Evolutionary conservation across 2,888 invertebrate genomes (phyloP), one percentile per base, ranked within the genome.

Genomic region (Sphinx pinastri): DNA sequence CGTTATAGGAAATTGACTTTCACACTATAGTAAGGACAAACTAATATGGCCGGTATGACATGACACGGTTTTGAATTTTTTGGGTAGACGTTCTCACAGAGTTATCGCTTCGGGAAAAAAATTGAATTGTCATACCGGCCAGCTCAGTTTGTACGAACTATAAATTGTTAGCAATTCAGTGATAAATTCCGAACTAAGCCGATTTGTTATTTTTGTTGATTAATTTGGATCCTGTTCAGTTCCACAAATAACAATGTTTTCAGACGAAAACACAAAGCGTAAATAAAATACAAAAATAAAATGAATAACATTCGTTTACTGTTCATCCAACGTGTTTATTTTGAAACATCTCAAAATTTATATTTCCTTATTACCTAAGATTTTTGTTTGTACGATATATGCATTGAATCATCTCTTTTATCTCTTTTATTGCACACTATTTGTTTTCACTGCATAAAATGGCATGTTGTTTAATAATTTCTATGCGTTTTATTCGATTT

Each of bases 391-490:
- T 45, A 60, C 45, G 10, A 45, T 10, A 16, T 45, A 45, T 45
- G 16, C 47, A 19, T 63, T 63, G 49, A 47, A 63, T 63, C 49
- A 63, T 47, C 63, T 58, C 58, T 47, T 60, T 63, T 47, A 63
- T 47, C 63, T 58, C 58, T 47, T 60, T 63, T 47, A 49, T 47
- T 63, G 19, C 13, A 47, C 63, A n/a, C 16, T 11, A 5, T 63
- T 63, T 45, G 59, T 59, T 60, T 60, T 16, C 8, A 16, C 55
- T 55, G 60, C 60, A 60, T 45, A 60, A 54, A 55, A 60, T n/a
- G 7, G 63, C 63, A 63, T 63, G 63, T 0, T 60, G 12, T 45
- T 45, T 59, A 45, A 59, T 59, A 11, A 1, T 47, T 47, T 63
- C 12, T 47, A 16, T 49, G 19, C 55, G 14, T 47, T 63, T 47